A percentile compares a stretch with the other conserved stretches of the same genome.
These are phyloP conservation scores for Himalopsyche phryganea DNA, from an alignment of 1,140 invertebrate species.

Conservation along the genomic window DNA sequence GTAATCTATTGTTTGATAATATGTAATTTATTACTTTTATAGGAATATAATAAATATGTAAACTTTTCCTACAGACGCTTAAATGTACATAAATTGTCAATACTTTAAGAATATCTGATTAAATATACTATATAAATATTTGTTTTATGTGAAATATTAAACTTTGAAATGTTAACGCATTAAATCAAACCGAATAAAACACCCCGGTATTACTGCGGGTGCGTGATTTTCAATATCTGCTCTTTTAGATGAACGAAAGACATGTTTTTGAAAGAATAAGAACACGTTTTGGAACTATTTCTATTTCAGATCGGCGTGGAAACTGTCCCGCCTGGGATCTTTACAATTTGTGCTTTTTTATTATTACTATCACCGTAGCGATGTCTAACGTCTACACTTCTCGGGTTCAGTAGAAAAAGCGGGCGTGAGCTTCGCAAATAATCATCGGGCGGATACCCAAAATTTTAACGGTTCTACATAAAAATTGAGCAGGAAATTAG, in stretches of 20 bases:
- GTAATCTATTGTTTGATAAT: slow-evolving; percentile 11
- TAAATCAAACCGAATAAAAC: background rate
- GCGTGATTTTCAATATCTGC: too few relatives aligned
- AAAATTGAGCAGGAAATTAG: slow-evolving; percentile 23
- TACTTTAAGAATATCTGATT: slow-evolving; percentile 7
- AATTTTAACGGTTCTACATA: slow-evolving; percentile 11
- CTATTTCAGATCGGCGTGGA: too few relatives aligned
- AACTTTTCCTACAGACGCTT: slow-evolving; percentile 18
- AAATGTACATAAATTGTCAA: slow-evolving; percentile 25
- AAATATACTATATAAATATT: background rate
- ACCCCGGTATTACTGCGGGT: background rate
- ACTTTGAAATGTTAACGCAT: background rate
- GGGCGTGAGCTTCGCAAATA: background rate
- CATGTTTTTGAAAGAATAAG: too few relatives aligned
- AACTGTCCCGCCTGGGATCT: background rate
- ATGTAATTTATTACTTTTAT: background rate
- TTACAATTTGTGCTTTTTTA: background rate
- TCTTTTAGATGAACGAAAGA: too few relatives aligned
- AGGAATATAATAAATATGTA: slow-evolving; percentile 23
- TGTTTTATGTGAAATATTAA: background rate
- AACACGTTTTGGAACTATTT: too few relatives aligned
- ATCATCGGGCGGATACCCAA: background rate
- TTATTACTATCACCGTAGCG: too few relatives aligned
- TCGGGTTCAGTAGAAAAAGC: background rate
- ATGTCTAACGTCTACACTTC: background rate